Base-by-base conservation (phyloP, 2,797 vertebrate species). In the Caiman crocodilus region DNA sequence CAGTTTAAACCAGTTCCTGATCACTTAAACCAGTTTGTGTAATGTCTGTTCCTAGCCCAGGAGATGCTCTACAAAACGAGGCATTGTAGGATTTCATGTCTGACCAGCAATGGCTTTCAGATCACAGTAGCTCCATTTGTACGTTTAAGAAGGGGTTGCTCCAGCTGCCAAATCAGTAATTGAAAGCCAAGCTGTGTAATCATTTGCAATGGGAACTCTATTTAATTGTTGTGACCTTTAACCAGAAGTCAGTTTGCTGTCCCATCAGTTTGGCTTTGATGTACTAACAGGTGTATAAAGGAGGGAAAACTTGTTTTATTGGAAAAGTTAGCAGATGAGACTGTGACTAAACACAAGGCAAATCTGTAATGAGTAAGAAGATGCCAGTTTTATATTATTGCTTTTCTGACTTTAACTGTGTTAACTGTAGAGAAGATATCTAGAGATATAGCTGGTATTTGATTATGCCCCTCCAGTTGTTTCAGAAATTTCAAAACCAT, bases 341-440 rank as follows among this genome's bases (percentile, higher is more conserved):
- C 20, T 73, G 20, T 42, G 21, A 73, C 23, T 61, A 26, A 82
- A n/a, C 90, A 75, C 23, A 61, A 90, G 82, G 57, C 42, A 95
- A 90, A 76, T 92, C 84, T 77, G 92, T 92, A 59, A 77, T 76
- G 75, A 57, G 55, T 73, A 50, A 73, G 35, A 73, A 67, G 92
- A 76, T 81, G 61, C 8, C 61, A n/a, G 14, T 84, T 87, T 76
- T 59, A 9, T 42, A 28, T 92, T 0, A 28, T 58, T 78, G 79
- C 88, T 91, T 21, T 21, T 82, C 78, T 73, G 73, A 30, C 11
- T 12, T 18, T 76, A 76, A 30, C 18, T 85, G 25, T 93, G 42
- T 87, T 83, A 35, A 67, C 76, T 82, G 73, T 85, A 32, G 73
- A 71, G 74, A 82, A 74, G 5, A 1, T 57, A 73, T 35, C 23